Evolutionary conservation across 2,888 invertebrate genomes (phyloP), one percentile per base, ranked within the genome.

Genomic region (Chrysopilus asiliformis): DNA sequence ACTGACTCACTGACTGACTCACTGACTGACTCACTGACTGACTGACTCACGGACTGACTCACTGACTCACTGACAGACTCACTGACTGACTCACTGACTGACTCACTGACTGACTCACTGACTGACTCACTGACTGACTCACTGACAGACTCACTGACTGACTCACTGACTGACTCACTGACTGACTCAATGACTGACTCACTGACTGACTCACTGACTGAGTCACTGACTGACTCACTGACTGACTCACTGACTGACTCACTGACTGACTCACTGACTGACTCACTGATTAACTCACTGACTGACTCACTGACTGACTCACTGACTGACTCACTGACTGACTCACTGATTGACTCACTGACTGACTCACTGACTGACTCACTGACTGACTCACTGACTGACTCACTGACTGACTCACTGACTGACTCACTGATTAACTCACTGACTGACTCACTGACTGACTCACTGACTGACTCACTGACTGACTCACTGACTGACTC

Each of bases 181-280:
- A 18, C 32, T 7, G 19, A 18, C 19, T 6, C 18, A 32, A 17
- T 18, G 19, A 18, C 32, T 6, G 19, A 32, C 32, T 18, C n/a
- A 18, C 32, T 6, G 18, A 32, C 22, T 22, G 22, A 10, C 9
- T n/a, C n/a, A n/a, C n/a, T n/a, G n/a, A n/a, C n/a, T n/a, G n/a
- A n/a, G n/a, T n/a, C n/a, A n/a, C n/a, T n/a, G 19, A 32, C 32
- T 8, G 19, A 32, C 32, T 18, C 10, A 32, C 32, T 19, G 32
- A 18, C 32, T 12, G 19, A 32, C 32, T 32, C n/a, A 18, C 32
- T 12, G 13, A 32, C 17, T 32, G 19, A 18, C 17, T 12, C n/a
- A 32, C 32, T 32, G 19, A 18, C 32, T 12, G 32, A 32, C 32
- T 19, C n/a, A 18, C 32, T 17, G 19, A 32, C 18, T 19, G 32